These are phyloP conservation scores for Calcarius lapponicus DNA, from an alignment of 2,797 vertebrate genomes.

Conservation along the genomic window DNA sequence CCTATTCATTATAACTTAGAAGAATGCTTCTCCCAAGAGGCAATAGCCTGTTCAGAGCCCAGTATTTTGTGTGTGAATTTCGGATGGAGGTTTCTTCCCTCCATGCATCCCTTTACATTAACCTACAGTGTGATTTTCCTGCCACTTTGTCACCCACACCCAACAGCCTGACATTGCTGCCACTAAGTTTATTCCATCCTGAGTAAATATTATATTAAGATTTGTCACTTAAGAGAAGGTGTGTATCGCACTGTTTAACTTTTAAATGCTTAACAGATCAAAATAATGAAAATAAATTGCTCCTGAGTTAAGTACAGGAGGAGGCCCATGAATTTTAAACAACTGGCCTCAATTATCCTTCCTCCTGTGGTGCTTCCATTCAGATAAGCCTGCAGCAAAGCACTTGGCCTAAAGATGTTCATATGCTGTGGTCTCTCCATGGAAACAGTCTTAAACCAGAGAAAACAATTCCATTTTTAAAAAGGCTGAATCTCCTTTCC, in stretches of 20 bases:
- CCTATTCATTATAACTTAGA: background rate
- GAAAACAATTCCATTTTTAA: slow-evolving; percentile 55
- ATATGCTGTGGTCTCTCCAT: slow-evolving; percentile 65
- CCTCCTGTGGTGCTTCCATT: slow-evolving; percentile 40
- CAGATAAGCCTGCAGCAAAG: slow-evolving; percentile 60
- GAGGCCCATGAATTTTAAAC: slow-evolving; percentile 50
- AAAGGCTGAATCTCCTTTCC: slow-evolving; percentile 48
- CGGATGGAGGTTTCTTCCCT: background rate
- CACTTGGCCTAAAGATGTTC: slow-evolving; percentile 62
- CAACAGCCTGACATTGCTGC: background rate
- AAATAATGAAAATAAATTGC: slow-evolving; percentile 53
- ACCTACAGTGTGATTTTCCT: background rate
- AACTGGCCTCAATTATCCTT: slow-evolving; percentile 45
- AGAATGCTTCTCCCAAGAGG: background rate
- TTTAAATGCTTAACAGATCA: slow-evolving; percentile 20
- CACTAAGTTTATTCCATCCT: background rate
- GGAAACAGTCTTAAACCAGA: slow-evolving; percentile 61
- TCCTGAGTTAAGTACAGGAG: background rate
- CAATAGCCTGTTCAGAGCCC: background rate
- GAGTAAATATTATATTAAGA: background rate
- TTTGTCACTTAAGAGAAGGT: background rate
- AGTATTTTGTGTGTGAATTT: background rate
- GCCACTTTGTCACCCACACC: background rate
- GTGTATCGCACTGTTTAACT: background rate
- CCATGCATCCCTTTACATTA: background rate